phyloP scores from a whole-genome alignment of 2,113 vertebrate genomes.

The Aix galericulata region DNA sequence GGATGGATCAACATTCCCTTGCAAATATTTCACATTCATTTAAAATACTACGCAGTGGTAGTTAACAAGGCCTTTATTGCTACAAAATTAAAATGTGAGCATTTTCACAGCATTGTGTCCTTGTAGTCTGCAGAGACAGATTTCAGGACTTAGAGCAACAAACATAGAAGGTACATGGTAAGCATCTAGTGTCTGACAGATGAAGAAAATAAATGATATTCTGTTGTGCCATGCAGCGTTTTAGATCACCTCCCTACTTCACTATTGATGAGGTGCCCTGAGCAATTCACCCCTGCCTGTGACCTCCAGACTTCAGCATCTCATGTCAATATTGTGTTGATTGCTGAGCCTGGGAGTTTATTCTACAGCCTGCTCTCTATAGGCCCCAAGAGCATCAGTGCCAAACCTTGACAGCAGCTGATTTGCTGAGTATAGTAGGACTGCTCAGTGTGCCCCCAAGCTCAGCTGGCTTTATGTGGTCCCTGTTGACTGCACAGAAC shows the following conservation, averaged over 20 bases:
- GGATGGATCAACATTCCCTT: background rate
- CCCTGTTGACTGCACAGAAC: background rate
- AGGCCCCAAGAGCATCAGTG: accelerated
- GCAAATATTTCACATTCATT: background rate
- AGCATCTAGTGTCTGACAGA: background rate
- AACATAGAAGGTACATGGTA: background rate
- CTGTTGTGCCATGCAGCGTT: background rate
- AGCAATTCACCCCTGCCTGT: background rate
- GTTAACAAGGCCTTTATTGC: background rate
- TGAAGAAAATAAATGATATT: background rate
- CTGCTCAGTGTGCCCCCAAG: background rate
- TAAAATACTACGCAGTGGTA: background rate
- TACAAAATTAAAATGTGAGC: background rate
- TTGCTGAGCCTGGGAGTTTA: background rate
- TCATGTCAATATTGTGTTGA: accelerated
- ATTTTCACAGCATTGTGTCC: too few species aligned
- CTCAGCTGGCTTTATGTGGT: background rate
- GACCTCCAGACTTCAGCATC: background rate
- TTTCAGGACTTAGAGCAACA: background rate
- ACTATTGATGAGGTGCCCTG: background rate
- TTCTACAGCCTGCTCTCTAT: background rate
- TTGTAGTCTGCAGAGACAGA: background rate
- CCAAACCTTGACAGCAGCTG: background rate
- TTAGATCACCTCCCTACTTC: background rate
- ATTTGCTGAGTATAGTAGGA: background rate